Evolutionary conservation across 2,797 vertebrate species (phyloP).

Genomic region (Danio albolineatus): DNA sequence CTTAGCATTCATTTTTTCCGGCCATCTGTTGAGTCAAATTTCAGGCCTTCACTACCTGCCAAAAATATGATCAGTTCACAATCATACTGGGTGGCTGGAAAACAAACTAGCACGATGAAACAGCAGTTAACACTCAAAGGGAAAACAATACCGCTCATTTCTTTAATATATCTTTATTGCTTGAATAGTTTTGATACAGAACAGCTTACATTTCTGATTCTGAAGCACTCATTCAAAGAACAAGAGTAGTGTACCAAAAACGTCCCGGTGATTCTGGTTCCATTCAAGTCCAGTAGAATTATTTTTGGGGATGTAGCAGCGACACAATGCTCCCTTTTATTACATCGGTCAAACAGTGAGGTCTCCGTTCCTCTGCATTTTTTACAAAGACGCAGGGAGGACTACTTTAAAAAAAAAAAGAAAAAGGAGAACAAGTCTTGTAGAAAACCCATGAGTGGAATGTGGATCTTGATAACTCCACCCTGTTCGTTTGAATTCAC

Average conservation of each 20-base stretch:
- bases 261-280: slow-evolving; percentile 65
- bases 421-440: background rate
- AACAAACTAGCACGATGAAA: background rate
- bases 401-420: slow-evolving; percentile 37
- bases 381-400: slow-evolving; percentile 46
- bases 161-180: slow-evolving; percentile 91
- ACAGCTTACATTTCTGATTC: slow-evolving; percentile 86
- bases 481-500: slow-evolving; percentile 79
- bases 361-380: slow-evolving; percentile 60
- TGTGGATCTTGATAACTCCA: slow-evolving; percentile 60
- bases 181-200: slow-evolving; percentile 94
- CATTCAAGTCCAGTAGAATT: slow-evolving; percentile 70
- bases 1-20: too few species aligned
- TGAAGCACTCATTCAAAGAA: slow-evolving; percentile 88
- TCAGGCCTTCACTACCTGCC: background rate
- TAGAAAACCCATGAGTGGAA: slow-evolving; percentile 48
- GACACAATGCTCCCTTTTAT: slow-evolving; percentile 88
- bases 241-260: slow-evolving; percentile 72
- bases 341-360: slow-evolving; percentile 73
- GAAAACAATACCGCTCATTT: background rate
- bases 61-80: background rate
- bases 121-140: background rate
- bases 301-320: slow-evolving; percentile 87
- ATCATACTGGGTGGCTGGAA: background rate
- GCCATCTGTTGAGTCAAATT: too few species aligned